Conservation (phyloP, 2,113 vertebrate genomes). For the Laterallus jamaicensis region DNA sequence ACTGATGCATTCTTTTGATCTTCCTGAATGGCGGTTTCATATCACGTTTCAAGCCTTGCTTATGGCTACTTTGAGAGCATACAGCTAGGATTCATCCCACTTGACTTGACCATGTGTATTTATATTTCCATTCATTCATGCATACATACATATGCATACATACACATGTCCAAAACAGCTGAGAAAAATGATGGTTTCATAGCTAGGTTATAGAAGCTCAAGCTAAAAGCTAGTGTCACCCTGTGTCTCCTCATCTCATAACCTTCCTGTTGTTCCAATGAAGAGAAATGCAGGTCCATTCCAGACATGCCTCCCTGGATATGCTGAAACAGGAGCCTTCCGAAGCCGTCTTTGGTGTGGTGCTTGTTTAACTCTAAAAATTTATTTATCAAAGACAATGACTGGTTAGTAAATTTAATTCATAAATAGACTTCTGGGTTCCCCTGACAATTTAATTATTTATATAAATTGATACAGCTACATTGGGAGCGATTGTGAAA, state of each 20-base stretch:
- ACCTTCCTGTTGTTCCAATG: accelerated
- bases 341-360: background rate
- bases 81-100: background rate
- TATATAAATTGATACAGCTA: background rate
- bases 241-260: background rate
- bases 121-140: background rate
- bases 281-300: background rate
- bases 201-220: background rate
- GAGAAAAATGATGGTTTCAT: background rate
- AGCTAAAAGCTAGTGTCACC: background rate
- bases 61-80: background rate
- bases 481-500: background rate
- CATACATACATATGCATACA: background rate
- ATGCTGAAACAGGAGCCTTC: background rate
- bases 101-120: background rate
- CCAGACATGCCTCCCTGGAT: background rate
- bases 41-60: background rate
- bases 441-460: background rate
- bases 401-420: background rate
- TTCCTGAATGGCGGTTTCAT: background rate
- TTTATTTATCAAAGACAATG: background rate
- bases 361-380: background rate
- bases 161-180: background rate
- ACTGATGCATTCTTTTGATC: background rate
- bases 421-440: background rate